Evolutionary conservation across 2,888 invertebrate species (phyloP).

Genomic region (Agonopterix heracliana): DNA sequence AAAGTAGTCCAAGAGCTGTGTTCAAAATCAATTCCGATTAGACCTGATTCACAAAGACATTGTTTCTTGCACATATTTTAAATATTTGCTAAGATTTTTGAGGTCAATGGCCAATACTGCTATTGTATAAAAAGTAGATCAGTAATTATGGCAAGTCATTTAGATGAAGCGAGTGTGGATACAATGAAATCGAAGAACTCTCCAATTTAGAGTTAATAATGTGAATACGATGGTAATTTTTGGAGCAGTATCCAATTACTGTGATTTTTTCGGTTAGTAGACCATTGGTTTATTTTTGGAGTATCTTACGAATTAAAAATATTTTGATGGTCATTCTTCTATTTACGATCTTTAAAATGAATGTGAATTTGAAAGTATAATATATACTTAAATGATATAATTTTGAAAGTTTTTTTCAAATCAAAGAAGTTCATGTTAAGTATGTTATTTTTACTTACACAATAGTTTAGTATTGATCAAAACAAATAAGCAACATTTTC

Average conservation of each 20-base stretch:
- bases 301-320: no score
- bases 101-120: slow-evolving; percentile 14
- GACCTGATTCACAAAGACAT: slow-evolving; percentile 29
- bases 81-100: slow-evolving; percentile 19
- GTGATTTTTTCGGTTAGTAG: background rate
- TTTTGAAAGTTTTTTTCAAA: no score
- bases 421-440: no score
- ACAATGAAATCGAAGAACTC: slow-evolving; percentile 1
- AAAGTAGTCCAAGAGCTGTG: slow-evolving; percentile 25
- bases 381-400: no score
- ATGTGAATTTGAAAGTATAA: no score
- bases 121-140: slow-evolving; percentile 8
- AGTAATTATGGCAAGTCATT: slow-evolving; percentile 10
- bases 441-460: no score
- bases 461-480: no score
- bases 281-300: background rate
- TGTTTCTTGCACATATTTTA: slow-evolving; percentile 14
- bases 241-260: background rate
- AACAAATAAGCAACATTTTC: no score
- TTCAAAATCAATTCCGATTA: slow-evolving; percentile 18
- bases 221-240: background rate
- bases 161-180: slow-evolving; percentile 3
- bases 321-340: no score
- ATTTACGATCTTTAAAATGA: no score
- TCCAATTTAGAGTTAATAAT: background rate